Conservation (phyloP, 2,888 invertebrate genomes). For the Harmothoe impar region DNA sequence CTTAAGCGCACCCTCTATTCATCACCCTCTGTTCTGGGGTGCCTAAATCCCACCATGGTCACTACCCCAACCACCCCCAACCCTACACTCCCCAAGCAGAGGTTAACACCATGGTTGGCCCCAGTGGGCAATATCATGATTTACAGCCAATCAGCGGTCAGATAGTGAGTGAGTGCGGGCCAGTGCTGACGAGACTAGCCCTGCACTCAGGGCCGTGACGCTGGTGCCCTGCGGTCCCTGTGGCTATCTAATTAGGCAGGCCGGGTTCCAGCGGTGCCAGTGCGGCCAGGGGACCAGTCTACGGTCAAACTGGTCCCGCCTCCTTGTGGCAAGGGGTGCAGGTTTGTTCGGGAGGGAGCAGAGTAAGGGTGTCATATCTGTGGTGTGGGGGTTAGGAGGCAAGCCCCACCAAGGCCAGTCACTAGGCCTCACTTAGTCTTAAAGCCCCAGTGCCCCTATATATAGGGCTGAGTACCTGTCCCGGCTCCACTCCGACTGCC, state of each 20-base stretch:
- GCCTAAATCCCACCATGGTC: no score
- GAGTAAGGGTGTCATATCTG: no score
- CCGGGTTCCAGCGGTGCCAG: not conserved
- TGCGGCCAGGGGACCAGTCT: not conserved
- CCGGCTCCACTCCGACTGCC: no score
- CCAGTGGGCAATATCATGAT: constrained; percentile 3
- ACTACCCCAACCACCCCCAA: not conserved
- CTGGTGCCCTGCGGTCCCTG: not conserved
- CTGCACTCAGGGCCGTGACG: not conserved
- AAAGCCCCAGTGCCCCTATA: no score
- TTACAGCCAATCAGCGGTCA: constrained; percentile 19
- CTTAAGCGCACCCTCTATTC: no score
- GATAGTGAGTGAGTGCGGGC: constrained; percentile 18
- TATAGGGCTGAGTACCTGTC: no score
- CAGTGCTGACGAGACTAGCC: constrained; percentile 9
- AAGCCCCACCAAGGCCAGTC: no score
- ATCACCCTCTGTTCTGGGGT: no score
- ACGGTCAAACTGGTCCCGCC: not conserved
- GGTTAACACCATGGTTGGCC: not conserved
- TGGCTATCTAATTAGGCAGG: constrained; percentile 7
- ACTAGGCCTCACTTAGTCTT: no score
- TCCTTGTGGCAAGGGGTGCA: no score
- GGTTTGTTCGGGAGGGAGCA: no score
- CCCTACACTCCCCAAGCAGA: not conserved
- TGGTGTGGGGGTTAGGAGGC: no score